Base-by-base conservation (phyloP, 1,140 invertebrate genomes). In the Aphis craccivora region DNA sequence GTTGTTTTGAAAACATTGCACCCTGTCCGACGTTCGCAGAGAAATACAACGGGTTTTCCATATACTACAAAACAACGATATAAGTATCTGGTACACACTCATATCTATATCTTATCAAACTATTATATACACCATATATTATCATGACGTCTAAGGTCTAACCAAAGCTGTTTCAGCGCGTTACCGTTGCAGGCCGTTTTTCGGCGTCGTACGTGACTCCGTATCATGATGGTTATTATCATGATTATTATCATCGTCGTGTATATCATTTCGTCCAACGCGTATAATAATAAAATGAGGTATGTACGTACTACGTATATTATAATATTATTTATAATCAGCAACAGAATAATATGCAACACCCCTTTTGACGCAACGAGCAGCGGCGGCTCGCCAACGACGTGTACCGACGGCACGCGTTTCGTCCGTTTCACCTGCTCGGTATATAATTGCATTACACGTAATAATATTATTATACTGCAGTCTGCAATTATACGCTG, bases 331-430 rank as follows among this genome's bases (percentile, higher is more conserved):
- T n/a, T 76, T 18, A 14, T n/a, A 76, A n/a, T 5, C 60, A n/a
- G 60, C 30, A 20, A 14, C 60, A n/a, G 30, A 76, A 76, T 76
- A 76, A 76, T n/a, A n/a, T 76, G 30, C 60, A 76, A 76, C 60
- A 76, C 60, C 60, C 60, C 30, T n/a, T 76, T 76, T 76, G 60
- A 76, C 60, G 60, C n/a, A 76, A 76, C 60, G 60, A 76, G 60
- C 60, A 11, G 25, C 55, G 23, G 23, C 60, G 60, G 60, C 14
- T 30, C 60, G 30, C 60, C 30, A n/a, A 67, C 22, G 23, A 53
- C 53, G 53, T 22, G 30, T 4, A 67, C 6, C 53, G 3, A 7
- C 55, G 60, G 60, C 60, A 76, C 60, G 60, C 60, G 60, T 76
- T 76, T 76, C 60, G 60, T 76, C n/a, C 30, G 30, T 76, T 76